Evolutionary conservation across 1,140 invertebrate genomes (phyloP), one percentile per base, ranked within the genome.

Genomic region (Drosophila athabasca): DNA sequence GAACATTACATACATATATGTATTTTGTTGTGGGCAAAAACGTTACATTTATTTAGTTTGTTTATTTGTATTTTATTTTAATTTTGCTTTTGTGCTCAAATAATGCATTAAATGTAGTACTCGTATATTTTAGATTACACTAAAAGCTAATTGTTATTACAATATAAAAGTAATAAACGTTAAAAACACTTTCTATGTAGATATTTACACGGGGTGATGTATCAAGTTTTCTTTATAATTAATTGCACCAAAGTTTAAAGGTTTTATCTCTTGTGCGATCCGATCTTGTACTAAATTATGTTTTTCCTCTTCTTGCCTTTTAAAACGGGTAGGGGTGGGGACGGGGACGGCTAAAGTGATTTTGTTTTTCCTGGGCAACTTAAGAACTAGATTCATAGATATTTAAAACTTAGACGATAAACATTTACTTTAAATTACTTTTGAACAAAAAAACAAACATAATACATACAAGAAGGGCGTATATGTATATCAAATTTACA

Each of bases 91-190:
- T 76, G 73, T 81, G 62, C 66, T 73, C 67, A 67, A 65, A 58
- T 55, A 45, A 74, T 82, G 74, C 44, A 52, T 67, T 79, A 74
- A 35, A 66, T 39, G 35, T 39, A 39, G 35, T 39, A 39, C 66
- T 26, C 24, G 62, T 66, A 59, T 24, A 62, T 76, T 75, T 66
- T 75, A 83, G 61, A 67, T 87, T 66, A 88, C 31, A 62, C 57
- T 85, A 66, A 0, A 26, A 68, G 68, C 79, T 87, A 85, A 72
- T 87, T 88, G 69, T 87, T 87, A 87, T 87, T 87, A 87, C 82
- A 59, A 68, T 51, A 78, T 76, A 68, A 66, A 82, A 62, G 82
- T 88, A 87, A 87, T 87, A 87, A 87, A 87, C 78, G 83, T 82
- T 87, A 48, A 76, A 87, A 66, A 67, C 61, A 55, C 9, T 60